Base-by-base conservation (phyloP, 2,797 vertebrate species). In the Salarias fasciatus region DNA sequence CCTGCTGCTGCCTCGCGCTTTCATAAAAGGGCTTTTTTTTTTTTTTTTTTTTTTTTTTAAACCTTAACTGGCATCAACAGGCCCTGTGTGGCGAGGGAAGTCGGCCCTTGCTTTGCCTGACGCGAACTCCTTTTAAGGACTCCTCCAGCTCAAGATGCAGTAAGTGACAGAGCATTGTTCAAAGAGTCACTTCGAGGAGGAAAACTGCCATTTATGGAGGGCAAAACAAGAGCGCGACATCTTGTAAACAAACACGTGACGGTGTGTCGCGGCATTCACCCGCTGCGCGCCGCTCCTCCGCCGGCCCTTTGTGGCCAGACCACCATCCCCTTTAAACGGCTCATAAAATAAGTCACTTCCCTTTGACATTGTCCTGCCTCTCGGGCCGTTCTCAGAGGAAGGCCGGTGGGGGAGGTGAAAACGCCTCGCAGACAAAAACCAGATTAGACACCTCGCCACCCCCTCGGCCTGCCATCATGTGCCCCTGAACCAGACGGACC, bases 311-410 rank as follows among this genome's bases (percentile, higher is more conserved):
- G 83, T 79, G 80, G 58, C 40, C 48, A 58, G 68, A 72, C 76
- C 74, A 75, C 71, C 87, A 78, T 72, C 85, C 72, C 82, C 72
- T 89, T 84, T 86, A 91, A 91, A 91, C 40, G 84, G 86, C 85
- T 90, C 84, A 88, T 90, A 91, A 92, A 91, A 90, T 84, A 90
- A 92, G 87, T 91, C 82, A 88, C 89, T 92, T 92, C 91, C 91
- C 88, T 85, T 87, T 87, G 88, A 90, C 90, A 84, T 85, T 87
- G 82, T 85, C 82, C 87, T 82, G 79, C 84, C 73, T 85, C 82
- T 85, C 70, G 75, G 77, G 82, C 77, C 51, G 63, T 79, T 89
- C 88, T 85, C 76, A 79, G 83, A 85, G 83, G 82, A 87, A 86
- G 83, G 83, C 76, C 60, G 62, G 72, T 71, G 83, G 85, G 77